A percentile compares a stretch with the other conserved stretches of the same genome.
These are phyloP conservation scores for Megalurothrips usitatus DNA, from an alignment of 2,888 invertebrate species.

Conservation along the genomic window DNA sequence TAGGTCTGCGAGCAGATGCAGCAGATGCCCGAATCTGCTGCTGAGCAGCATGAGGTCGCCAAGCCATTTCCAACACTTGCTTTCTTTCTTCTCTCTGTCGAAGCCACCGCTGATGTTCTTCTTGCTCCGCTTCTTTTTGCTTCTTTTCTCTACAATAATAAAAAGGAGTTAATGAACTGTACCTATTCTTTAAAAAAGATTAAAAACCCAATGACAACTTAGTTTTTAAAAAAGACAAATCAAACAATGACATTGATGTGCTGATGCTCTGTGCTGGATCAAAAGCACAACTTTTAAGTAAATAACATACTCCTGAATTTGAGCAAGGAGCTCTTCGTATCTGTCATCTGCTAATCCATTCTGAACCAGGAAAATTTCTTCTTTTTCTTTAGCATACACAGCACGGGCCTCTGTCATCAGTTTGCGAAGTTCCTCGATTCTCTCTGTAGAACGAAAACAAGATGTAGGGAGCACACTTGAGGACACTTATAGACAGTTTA, in stretches of 20 bases:
- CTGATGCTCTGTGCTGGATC: too few relatives aligned
- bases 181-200: slow-evolving; percentile 13
- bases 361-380: slow-evolving; percentile 55
- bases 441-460: slow-evolving; percentile 30
- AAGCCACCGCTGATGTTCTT: slow-evolving; percentile 58
- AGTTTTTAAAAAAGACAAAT: too few relatives aligned
- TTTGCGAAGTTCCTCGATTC: slow-evolving; percentile 36
- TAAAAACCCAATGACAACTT: neutral
- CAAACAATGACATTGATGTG: too few relatives aligned
- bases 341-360: slow-evolving; percentile 65
- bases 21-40: slow-evolving; percentile 7
- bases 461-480: neutral
- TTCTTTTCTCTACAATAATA: slow-evolving; percentile 52
- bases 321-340: slow-evolving; percentile 66
- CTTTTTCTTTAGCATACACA: slow-evolving; percentile 67
- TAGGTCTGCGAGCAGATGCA: neutral
- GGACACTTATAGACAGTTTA: neutral
- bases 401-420: slow-evolving; percentile 59
- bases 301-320: slow-evolving; percentile 58
- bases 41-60: slow-evolving; percentile 49
- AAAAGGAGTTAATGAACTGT: slow-evolving; percentile 26
- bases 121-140: slow-evolving; percentile 62
- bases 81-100: slow-evolving; percentile 63
- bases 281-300: too few relatives aligned
- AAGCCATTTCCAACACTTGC: slow-evolving; percentile 56